phyloP scores from a whole-genome alignment of 2,888 invertebrate species.

The Heliconius cydno region DNA sequence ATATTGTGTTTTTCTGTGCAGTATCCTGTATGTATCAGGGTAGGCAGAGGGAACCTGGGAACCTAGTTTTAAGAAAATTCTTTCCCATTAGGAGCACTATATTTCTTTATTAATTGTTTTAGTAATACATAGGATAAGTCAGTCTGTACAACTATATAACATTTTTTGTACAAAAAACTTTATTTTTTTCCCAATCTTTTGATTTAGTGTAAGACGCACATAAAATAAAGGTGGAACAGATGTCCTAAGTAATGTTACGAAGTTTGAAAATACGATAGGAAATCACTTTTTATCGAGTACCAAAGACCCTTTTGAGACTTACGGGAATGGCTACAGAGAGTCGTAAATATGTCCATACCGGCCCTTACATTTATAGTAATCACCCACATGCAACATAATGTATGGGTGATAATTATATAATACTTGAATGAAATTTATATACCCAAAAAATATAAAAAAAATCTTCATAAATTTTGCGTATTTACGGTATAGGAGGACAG shows the following conservation, averaged over 20 bases:
- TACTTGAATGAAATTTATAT: background rate
- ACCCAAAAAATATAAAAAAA: background rate
- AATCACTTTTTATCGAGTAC: slow-evolving; percentile 51
- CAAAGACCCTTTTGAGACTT: slow-evolving; percentile 47
- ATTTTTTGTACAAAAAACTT: too few relatives aligned
- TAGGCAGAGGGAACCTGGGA: too few relatives aligned
- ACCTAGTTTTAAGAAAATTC: too few relatives aligned
- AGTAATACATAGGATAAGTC: too few relatives aligned
- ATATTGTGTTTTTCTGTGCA: background rate
- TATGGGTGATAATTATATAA: background rate
- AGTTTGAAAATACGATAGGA: slow-evolving; percentile 49
- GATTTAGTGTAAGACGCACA: slow-evolving; percentile 46
- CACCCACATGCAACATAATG: slow-evolving; percentile 1
- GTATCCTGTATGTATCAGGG: too few relatives aligned
- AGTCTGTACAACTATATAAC: too few relatives aligned
- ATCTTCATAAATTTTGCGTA: too few relatives aligned
- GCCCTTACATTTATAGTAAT: slow-evolving; percentile 37
- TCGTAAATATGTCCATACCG: slow-evolving; percentile 42
- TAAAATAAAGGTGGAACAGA: slow-evolving; percentile 52
- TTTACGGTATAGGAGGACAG: background rate
- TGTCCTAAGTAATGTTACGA: slow-evolving; percentile 51
- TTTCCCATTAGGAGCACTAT: too few relatives aligned
- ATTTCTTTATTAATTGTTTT: too few relatives aligned
- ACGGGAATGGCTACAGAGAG: slow-evolving; percentile 48
- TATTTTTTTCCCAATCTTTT: slow-evolving; percentile 32